These are phyloP conservation scores for Eumeta japonica DNA, from an alignment of 1,140 invertebrate species.

Conservation along the genomic window DNA sequence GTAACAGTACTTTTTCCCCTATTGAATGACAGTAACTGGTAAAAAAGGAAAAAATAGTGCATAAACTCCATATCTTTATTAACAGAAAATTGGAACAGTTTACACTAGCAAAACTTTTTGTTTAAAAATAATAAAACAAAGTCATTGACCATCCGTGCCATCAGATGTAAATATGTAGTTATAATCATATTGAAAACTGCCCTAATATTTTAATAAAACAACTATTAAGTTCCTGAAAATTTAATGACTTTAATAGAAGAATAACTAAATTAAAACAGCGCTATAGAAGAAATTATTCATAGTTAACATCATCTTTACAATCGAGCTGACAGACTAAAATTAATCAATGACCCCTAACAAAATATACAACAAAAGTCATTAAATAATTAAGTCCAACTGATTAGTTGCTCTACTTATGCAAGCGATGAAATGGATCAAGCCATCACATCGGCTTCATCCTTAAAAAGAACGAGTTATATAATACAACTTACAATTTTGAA, in stretches of 20 bases:
- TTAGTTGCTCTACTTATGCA: conserved; percentile 36
- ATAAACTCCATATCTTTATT: too few relatives aligned
- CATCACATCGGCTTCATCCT: conserved; percentile 36
- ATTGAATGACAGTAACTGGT: too few relatives aligned
- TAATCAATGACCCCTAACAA: conserved; percentile 58
- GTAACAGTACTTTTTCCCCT: too few relatives aligned
- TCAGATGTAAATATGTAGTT: too few relatives aligned
- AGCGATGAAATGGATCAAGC: conserved; percentile 27
- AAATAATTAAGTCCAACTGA: conserved; percentile 53
- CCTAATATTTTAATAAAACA: too few relatives aligned
- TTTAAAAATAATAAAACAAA: too few relatives aligned
- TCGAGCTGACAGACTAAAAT: conserved; percentile 52
- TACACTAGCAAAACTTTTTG: too few relatives aligned
- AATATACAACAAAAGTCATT: conserved; percentile 59
- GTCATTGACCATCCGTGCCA: too few relatives aligned
- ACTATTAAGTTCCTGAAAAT: conserved; percentile 53
- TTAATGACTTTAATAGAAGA: conserved; percentile 59
- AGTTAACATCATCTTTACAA: conserved; percentile 50
- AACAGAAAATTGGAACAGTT: too few relatives aligned
- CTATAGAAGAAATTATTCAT: conserved; percentile 53
- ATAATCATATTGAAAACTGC: too few relatives aligned
- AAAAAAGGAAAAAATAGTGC: too few relatives aligned
- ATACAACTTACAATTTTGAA: conserved; percentile 57
- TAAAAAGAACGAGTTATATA: conserved; percentile 50
- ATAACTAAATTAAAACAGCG: conserved; percentile 59